These are phyloP conservation scores for Phylloscopus trochiloides DNA, from an alignment of 2,113 vertebrate genomes.

Conservation along the genomic window DNA sequence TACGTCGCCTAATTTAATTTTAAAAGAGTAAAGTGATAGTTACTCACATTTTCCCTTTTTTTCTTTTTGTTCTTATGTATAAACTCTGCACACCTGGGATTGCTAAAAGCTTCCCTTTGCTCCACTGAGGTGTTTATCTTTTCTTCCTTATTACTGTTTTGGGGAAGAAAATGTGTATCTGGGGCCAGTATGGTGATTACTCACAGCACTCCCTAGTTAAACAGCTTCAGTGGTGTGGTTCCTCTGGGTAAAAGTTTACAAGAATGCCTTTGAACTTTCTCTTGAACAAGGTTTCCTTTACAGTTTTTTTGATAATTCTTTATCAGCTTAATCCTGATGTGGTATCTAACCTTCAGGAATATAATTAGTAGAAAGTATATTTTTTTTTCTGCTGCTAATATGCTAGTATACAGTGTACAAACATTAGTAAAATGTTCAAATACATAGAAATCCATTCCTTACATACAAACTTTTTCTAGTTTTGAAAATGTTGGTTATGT, in stretches of 20 bases:
- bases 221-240: not conserved
- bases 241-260: not conserved
- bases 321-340: not conserved
- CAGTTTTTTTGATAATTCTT: not conserved
- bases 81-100: slow-evolving; percentile 5
- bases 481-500: not conserved
- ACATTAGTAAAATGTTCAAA: not conserved
- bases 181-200: slow-evolving; percentile 10
- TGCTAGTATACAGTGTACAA: not conserved
- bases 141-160: slow-evolving; percentile 30
- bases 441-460: not conserved
- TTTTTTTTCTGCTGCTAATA: not conserved
- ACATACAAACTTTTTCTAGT: not conserved
- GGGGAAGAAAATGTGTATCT: slow-evolving; percentile 34
- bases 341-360: not conserved
- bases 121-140: slow-evolving; percentile 30
- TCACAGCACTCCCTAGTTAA: slow-evolving; percentile 29
- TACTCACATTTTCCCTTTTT: not conserved
- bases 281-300: not conserved
- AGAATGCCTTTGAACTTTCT: not conserved
- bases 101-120: slow-evolving; percentile 26
- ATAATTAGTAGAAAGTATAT: not conserved
- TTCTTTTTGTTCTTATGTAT: not conserved
- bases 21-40: slow-evolving; percentile 22
- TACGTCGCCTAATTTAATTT: not conserved